A percentile compares a stretch with the other conserved stretches of the same genome.
Conservation (phyloP, 2,113 vertebrate species). For the Cavia porcellus region DNA sequence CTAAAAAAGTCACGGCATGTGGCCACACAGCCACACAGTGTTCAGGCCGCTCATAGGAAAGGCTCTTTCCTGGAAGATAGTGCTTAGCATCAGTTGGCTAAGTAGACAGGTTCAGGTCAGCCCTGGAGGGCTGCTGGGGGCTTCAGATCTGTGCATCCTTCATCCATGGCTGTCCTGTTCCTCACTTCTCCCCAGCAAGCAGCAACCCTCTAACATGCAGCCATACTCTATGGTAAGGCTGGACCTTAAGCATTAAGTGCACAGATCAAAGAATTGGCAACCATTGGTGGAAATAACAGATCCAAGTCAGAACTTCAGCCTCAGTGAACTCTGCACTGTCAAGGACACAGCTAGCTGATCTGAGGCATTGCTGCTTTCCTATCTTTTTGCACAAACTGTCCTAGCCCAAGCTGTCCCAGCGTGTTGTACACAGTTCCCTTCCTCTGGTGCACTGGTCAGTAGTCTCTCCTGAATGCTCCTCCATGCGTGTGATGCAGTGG, state of each 20-base stretch:
- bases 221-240: not conserved
- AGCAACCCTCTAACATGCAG: not conserved
- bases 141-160: not conserved
- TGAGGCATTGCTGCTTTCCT: not conserved
- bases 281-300: not conserved
- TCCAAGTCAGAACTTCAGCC: not conserved
- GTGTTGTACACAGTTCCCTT: not conserved
- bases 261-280: not conserved
- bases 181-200: not conserved
- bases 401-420: not conserved
- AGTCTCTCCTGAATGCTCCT: not conserved
- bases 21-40: not conserved
- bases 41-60: not conserved
- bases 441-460: not conserved
- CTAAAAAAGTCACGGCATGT: not conserved
- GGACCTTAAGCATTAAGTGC: not conserved
- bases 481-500: fast-evolving
- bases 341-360: not conserved
- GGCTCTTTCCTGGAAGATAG: not conserved
- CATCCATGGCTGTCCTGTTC: not conserved
- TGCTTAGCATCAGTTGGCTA: no score
- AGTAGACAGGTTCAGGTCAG: not conserved
- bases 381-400: not conserved
- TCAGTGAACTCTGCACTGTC: fast-evolving
- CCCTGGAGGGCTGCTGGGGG: not conserved